Evolutionary conservation across 2,888 invertebrate genomes (phyloP), one percentile per base, ranked within the genome.

Genomic region (Tetragnatha montana): DNA sequence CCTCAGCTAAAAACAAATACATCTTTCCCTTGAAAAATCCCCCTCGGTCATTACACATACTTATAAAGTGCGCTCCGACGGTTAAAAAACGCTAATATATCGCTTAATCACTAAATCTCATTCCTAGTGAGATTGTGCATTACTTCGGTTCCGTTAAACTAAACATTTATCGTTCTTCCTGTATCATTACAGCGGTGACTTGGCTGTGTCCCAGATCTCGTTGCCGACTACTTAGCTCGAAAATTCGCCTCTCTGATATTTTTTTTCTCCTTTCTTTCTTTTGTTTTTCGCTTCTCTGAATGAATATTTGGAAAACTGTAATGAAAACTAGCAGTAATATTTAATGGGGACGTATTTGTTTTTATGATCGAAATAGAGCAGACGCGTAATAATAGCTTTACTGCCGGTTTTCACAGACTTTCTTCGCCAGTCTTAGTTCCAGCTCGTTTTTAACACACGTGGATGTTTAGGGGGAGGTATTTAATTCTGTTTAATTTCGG

Each of bases 191-290:
- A 47, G 8, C 35, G 35, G 35, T 47, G 19, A 49, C 12, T 35
- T 76, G 76, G 76, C 76, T 49, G 0, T 17, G 19, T 49, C 76
- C 76, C 76, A 76, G 50, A 76, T 49, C 47, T 50, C 49, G 49
- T 14, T 49, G 50, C 76, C 76, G 19, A 49, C 49, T 76, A 76
- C 49, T 49, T 50, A 76, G 19, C 76, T 76, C 49, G 19, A 19
- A n/a, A 49, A 60, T 60, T 60, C 60, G 60, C 60, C 17, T 60
- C 60, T 17, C 17, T 60, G 4, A 60, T 7, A 17, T 60, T 7
- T 7, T 17, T 60, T 17, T 60, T n/a, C 14, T 60, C 60, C n/a
- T n/a, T 35, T 35, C 35, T 35, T 35, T 60, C 60, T 17, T 60
- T 60, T 60, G 17, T 60, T 60, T 60, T 60, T 60, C 12, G 6